Evolutionary conservation across 2,113 vertebrate species (phyloP), one percentile per base, ranked within the genome.

Genomic region (Notarius lentiginosus): DNA sequence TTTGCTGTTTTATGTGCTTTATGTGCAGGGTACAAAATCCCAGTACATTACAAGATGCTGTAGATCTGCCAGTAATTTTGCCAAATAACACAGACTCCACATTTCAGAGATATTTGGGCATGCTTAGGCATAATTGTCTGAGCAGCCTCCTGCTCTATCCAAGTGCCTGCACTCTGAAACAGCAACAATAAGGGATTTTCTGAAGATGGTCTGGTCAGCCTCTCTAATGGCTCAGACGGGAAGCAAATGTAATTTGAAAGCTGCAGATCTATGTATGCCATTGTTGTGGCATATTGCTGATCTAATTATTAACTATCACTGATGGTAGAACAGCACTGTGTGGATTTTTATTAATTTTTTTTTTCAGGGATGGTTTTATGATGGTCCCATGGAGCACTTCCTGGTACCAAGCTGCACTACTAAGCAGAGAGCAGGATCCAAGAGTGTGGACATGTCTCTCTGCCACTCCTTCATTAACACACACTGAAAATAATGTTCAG

Each of bases 241-340:
- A 96, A 96, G 97, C 96, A 97, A 98, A 97, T 97, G 96, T 95
- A 96, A 96, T 97, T 97, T 96, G 95, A 96, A 97, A 97, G 96
- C 95, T 96, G 95, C 96, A 96, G 96, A 97, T 97, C 96, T 97
- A 96, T 96, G 95, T 95, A 95, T 96, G 96, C 95, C 96, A 96
- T 96, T 96, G 96, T 96, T 94, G 96, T 94, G 95, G 91, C 95
- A 96, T 96, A 96, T 96, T 96, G 96, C 95, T 98, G 96, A 98
- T 98, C 96, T 97, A 96, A 98, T 98, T 97, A 97, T 96, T 96
- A 97, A 96, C 96, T 95, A 95, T 95, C 95, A 95, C 95, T 95
- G 96, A 96, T 96, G 95, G 96, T 96, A 94, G 95, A 85, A 94
- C 95, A 95, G 93, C 95, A 92, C 93, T 93, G 93, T 92, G 90